Base-by-base conservation (phyloP, 2,113 vertebrate genomes). In the Picathartes gymnocephalus region DNA sequence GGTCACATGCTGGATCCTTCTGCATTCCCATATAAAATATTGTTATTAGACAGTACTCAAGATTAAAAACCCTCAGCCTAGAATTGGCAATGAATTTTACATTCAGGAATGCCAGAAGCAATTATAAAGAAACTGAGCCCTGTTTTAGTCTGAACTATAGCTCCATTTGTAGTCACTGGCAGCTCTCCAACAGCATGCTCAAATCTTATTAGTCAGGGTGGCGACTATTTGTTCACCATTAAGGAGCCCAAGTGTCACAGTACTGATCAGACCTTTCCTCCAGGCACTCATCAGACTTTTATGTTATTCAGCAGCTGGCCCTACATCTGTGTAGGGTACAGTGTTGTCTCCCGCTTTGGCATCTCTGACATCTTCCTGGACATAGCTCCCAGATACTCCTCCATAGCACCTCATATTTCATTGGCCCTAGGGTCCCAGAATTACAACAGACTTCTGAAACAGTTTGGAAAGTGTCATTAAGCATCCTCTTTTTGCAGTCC, bases 11-110 rank as follows among this genome's bases (percentile, higher is more conserved):
- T 81, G 86, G 35, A 95, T 81, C 77, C 81, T 93, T 95, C 77
- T 79, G 20, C 81, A 88, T 89, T 95, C 80, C 87, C 77, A 70
- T 96, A 84, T 93, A 95, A 93, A 97, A 95, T 91, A 93, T 87
- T 94, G 79, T 93, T 95, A 95, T 95, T 95, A 96, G 86, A 64
- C 89, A 89, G 91, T 84, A 64, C 78, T 95, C 58, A 11, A 86
- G 90, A 94, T 91, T 83, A 97, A 91, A 96, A 96, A 21, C 65
- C 17, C 60, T 92, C 81, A 79, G 78, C 57, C 31, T 89, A 89
- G 54, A 95, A 79, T 2, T 96, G 86, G 91, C 86, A 88, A 92
- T 57, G 86, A 64, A 87, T 94, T 90, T 95, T 88, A 86, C 48
- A 84, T 77, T 92, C 76, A 84, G 51, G 64, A 94, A 91, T 72